Percentiles rank a stretch among this genome's conserved stretches.
Evolutionary conservation across 2,113 vertebrate species (phyloP).

Genomic region (Anas platyrhynchos): DNA sequence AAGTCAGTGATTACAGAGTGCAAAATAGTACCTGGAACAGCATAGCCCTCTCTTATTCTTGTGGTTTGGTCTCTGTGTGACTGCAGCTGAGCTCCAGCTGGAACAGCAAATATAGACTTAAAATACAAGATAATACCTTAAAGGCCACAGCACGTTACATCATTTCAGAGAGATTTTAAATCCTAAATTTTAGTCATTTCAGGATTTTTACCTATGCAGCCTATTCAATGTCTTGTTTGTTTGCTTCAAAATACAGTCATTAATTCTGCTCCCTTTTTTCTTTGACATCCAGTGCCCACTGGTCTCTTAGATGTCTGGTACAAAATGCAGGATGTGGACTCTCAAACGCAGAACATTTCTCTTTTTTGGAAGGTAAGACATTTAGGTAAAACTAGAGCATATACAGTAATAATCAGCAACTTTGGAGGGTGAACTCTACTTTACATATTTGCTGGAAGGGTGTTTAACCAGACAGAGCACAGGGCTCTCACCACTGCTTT

Average conservation of each 20-base stretch:
- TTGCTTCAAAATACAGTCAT: no score
- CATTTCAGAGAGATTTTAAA: accelerated
- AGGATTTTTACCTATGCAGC: background rate
- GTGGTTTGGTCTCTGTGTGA: accelerated
- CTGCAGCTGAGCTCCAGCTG: background rate
- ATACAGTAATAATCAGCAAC: no score
- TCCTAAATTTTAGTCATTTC: accelerated
- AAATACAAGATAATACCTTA: background rate
- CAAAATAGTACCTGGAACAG: background rate
- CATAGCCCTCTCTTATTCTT: background rate
- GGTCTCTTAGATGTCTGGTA: conserved; percentile 76
- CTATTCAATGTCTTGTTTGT: accelerated
- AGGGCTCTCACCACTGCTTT: background rate
- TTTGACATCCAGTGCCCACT: conserved; percentile 45
- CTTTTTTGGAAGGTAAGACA: conserved; percentile 80
- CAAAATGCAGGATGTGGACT: background rate
- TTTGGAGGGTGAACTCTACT: background rate
- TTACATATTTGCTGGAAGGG: background rate
- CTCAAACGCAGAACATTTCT: conserved; percentile 52
- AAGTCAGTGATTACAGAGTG: accelerated
- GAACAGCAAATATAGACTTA: accelerated
- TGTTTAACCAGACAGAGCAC: background rate
- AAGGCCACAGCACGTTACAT: background rate
- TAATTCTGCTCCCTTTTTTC: background rate
- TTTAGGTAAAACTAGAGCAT: accelerated